phyloP scores from a whole-genome alignment of 2,113 vertebrate species.

The Bagarius yarrelli region DNA sequence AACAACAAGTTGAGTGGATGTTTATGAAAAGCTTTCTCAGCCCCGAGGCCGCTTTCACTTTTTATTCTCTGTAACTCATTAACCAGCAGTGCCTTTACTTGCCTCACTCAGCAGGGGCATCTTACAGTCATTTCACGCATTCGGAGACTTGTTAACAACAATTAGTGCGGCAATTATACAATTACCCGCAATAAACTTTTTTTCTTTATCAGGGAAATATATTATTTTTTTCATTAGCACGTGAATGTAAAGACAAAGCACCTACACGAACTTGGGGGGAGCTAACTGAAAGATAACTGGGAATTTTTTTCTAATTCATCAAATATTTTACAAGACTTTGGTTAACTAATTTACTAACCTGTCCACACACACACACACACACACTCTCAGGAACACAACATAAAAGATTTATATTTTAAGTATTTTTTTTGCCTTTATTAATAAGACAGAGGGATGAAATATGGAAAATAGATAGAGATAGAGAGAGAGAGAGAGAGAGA shows the following conservation, averaged over 20 bases:
- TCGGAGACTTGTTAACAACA: constrained; percentile 76
- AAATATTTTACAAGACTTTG: too few relatives aligned
- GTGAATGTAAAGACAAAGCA: constrained; percentile 59
- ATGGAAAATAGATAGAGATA: too few relatives aligned
- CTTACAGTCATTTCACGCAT: constrained; percentile 70
- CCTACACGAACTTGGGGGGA: constrained; percentile 15
- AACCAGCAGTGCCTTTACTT: constrained; percentile 68
- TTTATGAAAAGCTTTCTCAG: constrained; percentile 63
- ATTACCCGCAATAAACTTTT: constrained; percentile 77
- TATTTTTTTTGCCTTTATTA: too few relatives aligned
- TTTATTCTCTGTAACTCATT: constrained; percentile 72
- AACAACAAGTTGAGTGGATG: constrained; percentile 69
- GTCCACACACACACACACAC: background rate
- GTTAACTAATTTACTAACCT: background rate
- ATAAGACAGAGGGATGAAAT: too few relatives aligned
- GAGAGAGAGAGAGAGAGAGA: too few relatives aligned
- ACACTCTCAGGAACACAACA: background rate
- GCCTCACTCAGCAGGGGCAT: constrained; percentile 59
- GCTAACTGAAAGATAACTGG: too few relatives aligned
- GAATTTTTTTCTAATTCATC: too few relatives aligned
- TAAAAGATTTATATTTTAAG: background rate
- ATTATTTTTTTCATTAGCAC: constrained; percentile 64
- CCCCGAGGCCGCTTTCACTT: constrained; percentile 58
- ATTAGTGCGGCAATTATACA: constrained; percentile 79
- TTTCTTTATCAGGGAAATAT: constrained; percentile 51